Conservation (phyloP, 1,140 invertebrate genomes). For the Rhysida immarginata region DNA sequence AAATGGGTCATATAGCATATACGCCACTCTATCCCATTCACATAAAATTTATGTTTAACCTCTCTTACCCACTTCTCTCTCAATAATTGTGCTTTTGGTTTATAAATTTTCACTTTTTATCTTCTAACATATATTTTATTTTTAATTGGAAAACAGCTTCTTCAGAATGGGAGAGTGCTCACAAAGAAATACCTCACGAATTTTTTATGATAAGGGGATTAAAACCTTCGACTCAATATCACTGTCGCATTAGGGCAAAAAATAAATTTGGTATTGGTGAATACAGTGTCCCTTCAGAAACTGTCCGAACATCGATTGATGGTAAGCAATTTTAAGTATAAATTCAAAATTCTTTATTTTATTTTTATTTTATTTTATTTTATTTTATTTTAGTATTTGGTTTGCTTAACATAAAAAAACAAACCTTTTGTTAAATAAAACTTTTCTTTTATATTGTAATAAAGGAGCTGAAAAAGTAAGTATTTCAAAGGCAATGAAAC, state of each 20-base stretch:
- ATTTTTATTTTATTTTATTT: neutral
- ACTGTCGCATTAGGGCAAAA: constrained; percentile 70
- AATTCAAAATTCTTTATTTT: neutral
- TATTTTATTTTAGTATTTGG: neutral
- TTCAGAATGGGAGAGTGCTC: constrained; percentile 68
- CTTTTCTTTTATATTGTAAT: neutral
- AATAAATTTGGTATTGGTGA: constrained; percentile 91
- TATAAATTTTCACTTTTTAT: no score
- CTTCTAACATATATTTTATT: no score
- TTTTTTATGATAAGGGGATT: constrained; percentile 71
- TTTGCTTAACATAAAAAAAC: neutral
- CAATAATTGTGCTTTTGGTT: no score
- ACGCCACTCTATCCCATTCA: no score
- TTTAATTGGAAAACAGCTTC: no score
- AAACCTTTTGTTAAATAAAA: neutral
- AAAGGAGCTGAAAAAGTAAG: constrained; percentile 44
- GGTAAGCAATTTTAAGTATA: constrained; percentile 4
- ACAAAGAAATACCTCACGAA: constrained; percentile 82
- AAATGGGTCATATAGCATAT: no score
- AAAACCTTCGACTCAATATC: constrained; percentile 58
- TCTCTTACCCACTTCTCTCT: no score
- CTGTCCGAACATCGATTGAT: constrained; percentile 33
- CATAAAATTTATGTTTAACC: no score
- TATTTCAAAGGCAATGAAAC: constrained; percentile 59
- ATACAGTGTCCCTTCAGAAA: constrained; percentile 51